Evolutionary conservation across 2,888 invertebrate species (phyloP).

Genomic region (Atherix ibis): DNA sequence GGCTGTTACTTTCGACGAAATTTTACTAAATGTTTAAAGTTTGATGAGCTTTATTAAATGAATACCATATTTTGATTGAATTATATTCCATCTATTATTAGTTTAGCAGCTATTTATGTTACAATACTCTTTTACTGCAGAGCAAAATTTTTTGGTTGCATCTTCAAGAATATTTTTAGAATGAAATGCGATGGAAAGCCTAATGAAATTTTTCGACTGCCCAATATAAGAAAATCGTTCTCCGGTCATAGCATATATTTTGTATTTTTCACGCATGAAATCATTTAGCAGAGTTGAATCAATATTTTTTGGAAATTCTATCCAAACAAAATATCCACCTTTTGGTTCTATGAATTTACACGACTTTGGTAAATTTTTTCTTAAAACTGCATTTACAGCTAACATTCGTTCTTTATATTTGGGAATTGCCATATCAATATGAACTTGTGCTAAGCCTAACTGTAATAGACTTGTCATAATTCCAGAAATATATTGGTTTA

Average conservation of each 20-base stretch:
- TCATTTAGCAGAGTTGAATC: slow-evolving; percentile 30
- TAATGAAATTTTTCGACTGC: slow-evolving; percentile 28
- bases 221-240: slow-evolving; percentile 28
- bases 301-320: slow-evolving; percentile 32
- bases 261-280: slow-evolving; percentile 30
- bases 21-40: too few relatives aligned
- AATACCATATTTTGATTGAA: too few relatives aligned
- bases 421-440: slow-evolving; percentile 28
- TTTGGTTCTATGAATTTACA: slow-evolving; percentile 32
- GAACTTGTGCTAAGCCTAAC: slow-evolving; percentile 34
- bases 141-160: slow-evolving; percentile 29
- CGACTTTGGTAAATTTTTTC: slow-evolving; percentile 28
- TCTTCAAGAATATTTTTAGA: slow-evolving; percentile 22
- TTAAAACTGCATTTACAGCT: slow-evolving; percentile 29
- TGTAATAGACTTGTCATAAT: slow-evolving; percentile 38
- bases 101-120: slow-evolving; percentile 5
- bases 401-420: slow-evolving; percentile 34
- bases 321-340: slow-evolving; percentile 48
- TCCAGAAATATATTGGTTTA: slow-evolving; percentile 42
- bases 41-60: too few relatives aligned
- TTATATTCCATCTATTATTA: too few relatives aligned
- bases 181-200: slow-evolving; percentile 38
- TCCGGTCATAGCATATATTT: slow-evolving; percentile 34
- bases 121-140: slow-evolving; percentile 23
- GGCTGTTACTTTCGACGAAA: too few relatives aligned